Conservation (phyloP, 2,888 invertebrate species). For the Lasiommata megera region DNA sequence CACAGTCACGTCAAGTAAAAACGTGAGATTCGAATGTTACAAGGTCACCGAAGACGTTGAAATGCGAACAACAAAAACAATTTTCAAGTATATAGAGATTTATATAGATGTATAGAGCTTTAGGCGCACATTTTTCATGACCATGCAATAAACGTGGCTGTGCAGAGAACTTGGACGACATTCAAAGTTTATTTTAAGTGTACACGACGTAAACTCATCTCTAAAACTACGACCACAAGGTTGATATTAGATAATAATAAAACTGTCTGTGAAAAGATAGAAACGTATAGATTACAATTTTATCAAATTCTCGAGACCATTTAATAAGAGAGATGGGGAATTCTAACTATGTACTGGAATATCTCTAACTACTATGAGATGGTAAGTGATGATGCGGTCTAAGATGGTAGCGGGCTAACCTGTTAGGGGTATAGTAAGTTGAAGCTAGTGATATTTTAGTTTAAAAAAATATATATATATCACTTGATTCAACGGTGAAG, state of each 20-base stretch:
- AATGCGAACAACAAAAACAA: not conserved
- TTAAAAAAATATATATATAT: no score
- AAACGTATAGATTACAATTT: not conserved
- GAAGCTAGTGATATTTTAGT: no score
- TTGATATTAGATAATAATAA: not conserved
- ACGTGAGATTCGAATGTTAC: not conserved
- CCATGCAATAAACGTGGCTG: constrained; percentile 20
- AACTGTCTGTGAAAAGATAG: not conserved
- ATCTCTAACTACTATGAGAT: no score
- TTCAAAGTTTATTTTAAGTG: constrained; percentile 25
- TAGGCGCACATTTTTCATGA: constrained; percentile 6
- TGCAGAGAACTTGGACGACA: constrained; percentile 28
- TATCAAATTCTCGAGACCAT: not conserved
- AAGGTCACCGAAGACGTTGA: not conserved
- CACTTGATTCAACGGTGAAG: no score
- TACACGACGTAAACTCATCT: not conserved
- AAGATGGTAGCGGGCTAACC: no score
- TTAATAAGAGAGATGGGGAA: not conserved
- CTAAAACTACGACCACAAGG: not conserved
- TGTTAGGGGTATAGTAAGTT: no score
- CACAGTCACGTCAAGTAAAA: no score
- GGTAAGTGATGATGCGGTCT: no score
- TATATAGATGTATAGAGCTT: not conserved
- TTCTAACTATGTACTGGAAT: no score
- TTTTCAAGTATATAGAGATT: not conserved